phyloP scores from a whole-genome alignment of 2,888 invertebrate genomes.

The Augochlorella aurata region DNA sequence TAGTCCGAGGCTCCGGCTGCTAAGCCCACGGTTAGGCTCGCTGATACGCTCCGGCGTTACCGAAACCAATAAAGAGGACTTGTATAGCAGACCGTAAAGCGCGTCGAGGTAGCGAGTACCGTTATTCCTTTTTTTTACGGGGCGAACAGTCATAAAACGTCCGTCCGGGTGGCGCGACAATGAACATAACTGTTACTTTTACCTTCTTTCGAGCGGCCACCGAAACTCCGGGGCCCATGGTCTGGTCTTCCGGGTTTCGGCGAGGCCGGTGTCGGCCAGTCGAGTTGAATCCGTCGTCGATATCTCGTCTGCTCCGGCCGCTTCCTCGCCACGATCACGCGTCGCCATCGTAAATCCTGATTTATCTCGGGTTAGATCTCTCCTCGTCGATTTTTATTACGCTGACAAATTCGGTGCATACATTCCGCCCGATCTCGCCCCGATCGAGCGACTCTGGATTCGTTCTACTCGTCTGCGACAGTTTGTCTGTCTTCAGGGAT shows the following conservation, averaged over 20 bases:
- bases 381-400: conserved; percentile 38
- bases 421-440: not conserved
- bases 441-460: not conserved
- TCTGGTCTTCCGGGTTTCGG: conserved; percentile 52
- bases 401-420: conserved; percentile 42
- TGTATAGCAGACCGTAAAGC: conserved; percentile 18
- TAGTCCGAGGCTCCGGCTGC: not conserved
- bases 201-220: conserved; percentile 56
- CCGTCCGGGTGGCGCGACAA: conserved; percentile 70
- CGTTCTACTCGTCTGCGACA: not conserved
- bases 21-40: conserved; percentile 14
- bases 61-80: conserved; percentile 66
- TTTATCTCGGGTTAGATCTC: conserved; percentile 39
- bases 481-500: not conserved
- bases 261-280: conserved; percentile 50
- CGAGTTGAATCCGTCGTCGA: conserved; percentile 63
- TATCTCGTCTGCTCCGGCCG: conserved; percentile 40
- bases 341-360: conserved; percentile 37
- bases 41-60: conserved; percentile 41
- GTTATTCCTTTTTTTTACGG: conserved; percentile 73
- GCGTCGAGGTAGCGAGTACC: conserved; percentile 64
- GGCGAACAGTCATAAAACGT: conserved; percentile 75
- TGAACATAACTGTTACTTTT: conserved; percentile 75
- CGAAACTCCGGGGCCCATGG: conserved; percentile 32
- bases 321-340: conserved; percentile 16